phyloP scores from a whole-genome alignment of 2,888 invertebrate species.

The Crematogaster levior region DNA sequence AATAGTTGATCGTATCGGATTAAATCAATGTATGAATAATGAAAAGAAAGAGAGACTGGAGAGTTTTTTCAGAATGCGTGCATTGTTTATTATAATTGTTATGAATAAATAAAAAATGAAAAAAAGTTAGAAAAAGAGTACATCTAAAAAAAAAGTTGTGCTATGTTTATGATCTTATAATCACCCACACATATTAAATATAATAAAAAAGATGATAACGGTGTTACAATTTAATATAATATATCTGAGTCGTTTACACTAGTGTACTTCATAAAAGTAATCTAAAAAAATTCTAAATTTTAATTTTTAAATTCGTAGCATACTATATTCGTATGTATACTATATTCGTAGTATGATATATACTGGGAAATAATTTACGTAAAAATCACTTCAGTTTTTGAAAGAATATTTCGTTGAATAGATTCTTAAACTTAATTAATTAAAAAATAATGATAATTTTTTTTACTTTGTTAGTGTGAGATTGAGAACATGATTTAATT shows the following conservation, averaged over 20 bases:
- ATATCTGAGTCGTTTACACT: neutral
- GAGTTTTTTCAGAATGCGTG: neutral
- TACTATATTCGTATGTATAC: no score
- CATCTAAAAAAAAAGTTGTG: neutral
- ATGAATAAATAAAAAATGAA: neutral
- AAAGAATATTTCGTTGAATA: neutral
- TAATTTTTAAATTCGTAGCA: neutral
- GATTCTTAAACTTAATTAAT: neutral
- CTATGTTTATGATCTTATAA: neutral
- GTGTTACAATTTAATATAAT: neutral
- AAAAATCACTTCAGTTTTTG: neutral
- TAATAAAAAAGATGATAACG: neutral
- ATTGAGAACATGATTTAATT: neutral
- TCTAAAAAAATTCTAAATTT: neutral
- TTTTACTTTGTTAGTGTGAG: neutral
- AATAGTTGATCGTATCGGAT: neutral
- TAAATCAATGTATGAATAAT: neutral
- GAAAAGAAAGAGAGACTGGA: neutral
- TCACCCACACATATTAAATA: neutral
- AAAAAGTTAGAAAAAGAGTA: neutral
- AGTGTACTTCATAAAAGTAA: neutral
- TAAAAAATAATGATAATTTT: neutral
- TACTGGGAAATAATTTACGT: neutral
- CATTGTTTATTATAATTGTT: neutral
- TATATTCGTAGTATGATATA: no score